Evolutionary conservation across 2,797 vertebrate species (phyloP).

Genomic region (Macropodus opercularis): DNA sequence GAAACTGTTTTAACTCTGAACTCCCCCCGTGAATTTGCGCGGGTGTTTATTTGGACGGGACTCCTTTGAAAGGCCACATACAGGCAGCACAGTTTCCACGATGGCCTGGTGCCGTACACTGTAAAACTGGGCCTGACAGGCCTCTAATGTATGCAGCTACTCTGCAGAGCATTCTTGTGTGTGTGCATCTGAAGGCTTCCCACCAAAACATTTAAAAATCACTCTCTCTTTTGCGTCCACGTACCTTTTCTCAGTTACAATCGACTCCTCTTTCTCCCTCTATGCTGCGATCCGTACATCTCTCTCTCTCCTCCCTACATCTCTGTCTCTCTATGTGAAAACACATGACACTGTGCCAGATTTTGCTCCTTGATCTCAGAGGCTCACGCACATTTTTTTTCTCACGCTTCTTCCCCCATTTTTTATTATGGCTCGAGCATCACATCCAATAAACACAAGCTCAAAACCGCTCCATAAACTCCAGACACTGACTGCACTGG

Average conservation of each 20-base stretch:
- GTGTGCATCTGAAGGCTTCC: slow-evolving; percentile 20
- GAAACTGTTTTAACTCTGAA: slow-evolving; percentile 32
- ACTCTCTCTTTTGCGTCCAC: slow-evolving; percentile 33
- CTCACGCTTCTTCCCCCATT: slow-evolving; percentile 27
- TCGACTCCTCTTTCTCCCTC: slow-evolving; percentile 26
- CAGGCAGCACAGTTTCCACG: not conserved
- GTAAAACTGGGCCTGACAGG: slow-evolving; percentile 36
- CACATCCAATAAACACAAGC: slow-evolving; percentile 62
- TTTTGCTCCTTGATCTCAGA: slow-evolving; percentile 65
- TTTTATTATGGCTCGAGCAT: slow-evolving; percentile 49
- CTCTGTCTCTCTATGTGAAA: slow-evolving; percentile 45
- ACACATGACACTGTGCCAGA: slow-evolving; percentile 69
- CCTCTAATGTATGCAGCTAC: slow-evolving; percentile 27
- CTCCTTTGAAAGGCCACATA: slow-evolving; percentile 23
- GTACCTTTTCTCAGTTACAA: slow-evolving; percentile 35
- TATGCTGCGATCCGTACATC: slow-evolving; percentile 38
- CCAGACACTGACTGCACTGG: slow-evolving; percentile 25
- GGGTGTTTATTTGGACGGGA: slow-evolving; percentile 3
- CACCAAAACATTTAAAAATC: slow-evolving; percentile 43
- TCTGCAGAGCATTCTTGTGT: slow-evolving; percentile 18
- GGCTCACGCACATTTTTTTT: slow-evolving; percentile 52
- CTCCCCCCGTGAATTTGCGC: not conserved
- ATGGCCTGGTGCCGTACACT: slow-evolving; percentile 35
- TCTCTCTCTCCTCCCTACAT: slow-evolving; percentile 24
- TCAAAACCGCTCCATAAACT: slow-evolving; percentile 23